These are phyloP conservation scores for Zaprionus lineosus DNA, from an alignment of 2,888 invertebrate genomes.

Conservation along the genomic window DNA sequence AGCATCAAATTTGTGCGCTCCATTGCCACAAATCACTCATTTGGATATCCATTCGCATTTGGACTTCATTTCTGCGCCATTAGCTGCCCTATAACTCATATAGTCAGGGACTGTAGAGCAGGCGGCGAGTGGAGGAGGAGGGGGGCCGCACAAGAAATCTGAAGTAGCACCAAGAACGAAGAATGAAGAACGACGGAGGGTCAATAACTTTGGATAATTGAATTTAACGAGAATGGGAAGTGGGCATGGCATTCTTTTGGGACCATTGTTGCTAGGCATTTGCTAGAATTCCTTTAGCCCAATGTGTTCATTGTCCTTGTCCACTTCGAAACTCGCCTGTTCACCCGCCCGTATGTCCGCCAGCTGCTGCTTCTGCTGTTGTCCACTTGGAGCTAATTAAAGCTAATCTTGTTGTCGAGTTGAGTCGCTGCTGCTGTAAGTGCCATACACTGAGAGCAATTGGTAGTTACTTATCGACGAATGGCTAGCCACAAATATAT, in stretches of 20 bases:
- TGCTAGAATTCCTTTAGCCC: slow-evolving; percentile 52
- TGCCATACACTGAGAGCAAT: slow-evolving; percentile 34
- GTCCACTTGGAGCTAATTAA: slow-evolving; percentile 60
- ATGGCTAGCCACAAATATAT: too few relatives aligned
- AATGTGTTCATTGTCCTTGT: slow-evolving; percentile 54
- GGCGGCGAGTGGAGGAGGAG: background rate
- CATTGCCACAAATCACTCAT: slow-evolving; percentile 52
- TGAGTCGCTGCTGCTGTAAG: slow-evolving; percentile 19
- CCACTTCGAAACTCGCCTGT: slow-evolving; percentile 27
- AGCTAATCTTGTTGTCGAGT: slow-evolving; percentile 63
- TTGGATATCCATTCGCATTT: slow-evolving; percentile 30
- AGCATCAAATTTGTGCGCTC: slow-evolving; percentile 26
- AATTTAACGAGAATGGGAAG: slow-evolving; percentile 24
- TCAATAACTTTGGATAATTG: slow-evolving; percentile 39
- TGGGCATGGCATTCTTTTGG: slow-evolving; percentile 37
- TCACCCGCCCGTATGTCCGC: background rate
- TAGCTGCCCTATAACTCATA: slow-evolving; percentile 55
- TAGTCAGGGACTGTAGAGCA: background rate
- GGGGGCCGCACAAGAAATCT: background rate
- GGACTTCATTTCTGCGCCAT: slow-evolving; percentile 59
- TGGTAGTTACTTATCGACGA: too few relatives aligned
- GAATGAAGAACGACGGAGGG: background rate
- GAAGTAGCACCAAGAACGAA: too few relatives aligned
- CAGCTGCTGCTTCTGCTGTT: slow-evolving; percentile 13
- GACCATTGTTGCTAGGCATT: slow-evolving; percentile 24